Evolutionary conservation across 2,888 invertebrate genomes (phyloP).

Genomic region (Cephonodes hylas): DNA sequence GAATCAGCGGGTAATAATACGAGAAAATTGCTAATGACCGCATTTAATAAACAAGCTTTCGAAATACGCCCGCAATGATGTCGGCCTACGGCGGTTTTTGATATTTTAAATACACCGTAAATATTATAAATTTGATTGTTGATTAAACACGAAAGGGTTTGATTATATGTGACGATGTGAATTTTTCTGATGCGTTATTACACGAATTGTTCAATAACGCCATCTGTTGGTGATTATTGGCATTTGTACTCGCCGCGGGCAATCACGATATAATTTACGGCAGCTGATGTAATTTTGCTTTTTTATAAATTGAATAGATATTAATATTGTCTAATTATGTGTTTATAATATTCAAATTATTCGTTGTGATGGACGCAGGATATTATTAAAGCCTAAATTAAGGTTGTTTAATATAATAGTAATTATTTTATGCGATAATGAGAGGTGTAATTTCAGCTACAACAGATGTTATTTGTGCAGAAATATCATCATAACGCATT

Average conservation of each 20-base stretch:
- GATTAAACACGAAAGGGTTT: constrained; percentile 4
- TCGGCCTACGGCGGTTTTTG: constrained; percentile 2
- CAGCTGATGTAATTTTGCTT: background rate
- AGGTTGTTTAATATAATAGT: background rate
- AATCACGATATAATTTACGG: background rate
- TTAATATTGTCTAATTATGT: background rate
- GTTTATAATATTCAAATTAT: background rate
- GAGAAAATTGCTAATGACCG: constrained; percentile 60
- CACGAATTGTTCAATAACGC: background rate
- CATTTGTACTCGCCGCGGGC: background rate
- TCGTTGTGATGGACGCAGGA: background rate
- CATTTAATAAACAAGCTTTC: constrained; percentile 62
- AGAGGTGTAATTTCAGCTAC: background rate
- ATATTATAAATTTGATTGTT: background rate
- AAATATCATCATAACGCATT: background rate
- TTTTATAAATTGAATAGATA: background rate
- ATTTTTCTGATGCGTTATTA: background rate
- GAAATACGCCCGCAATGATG: constrained; percentile 44
- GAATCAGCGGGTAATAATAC: constrained; percentile 48
- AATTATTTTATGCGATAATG: background rate
- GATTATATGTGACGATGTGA: constrained; percentile 5
- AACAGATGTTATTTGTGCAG: background rate
- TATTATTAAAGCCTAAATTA: background rate
- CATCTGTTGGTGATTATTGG: constrained; percentile 1
- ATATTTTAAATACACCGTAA: background rate